Evolutionary conservation across 2,797 vertebrate species (phyloP).

Genomic region (Ciconia nigra): DNA sequence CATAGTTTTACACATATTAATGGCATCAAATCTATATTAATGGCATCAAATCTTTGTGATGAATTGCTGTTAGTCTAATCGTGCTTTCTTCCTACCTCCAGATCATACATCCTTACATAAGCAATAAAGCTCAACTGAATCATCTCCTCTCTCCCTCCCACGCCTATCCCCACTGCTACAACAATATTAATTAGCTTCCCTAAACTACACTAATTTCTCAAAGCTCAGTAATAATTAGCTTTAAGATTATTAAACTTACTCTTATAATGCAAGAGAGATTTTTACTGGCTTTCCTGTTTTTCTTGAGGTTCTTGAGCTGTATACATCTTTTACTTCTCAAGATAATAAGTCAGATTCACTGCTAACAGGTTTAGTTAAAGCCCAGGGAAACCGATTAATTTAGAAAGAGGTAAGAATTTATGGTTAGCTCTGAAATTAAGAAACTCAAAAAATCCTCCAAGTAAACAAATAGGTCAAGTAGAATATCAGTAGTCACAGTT

Average conservation of each 20-base stretch:
- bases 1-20: not conserved
- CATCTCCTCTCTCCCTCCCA: not conserved
- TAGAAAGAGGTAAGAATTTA: not conserved
- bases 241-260: not conserved
- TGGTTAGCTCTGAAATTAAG: not conserved
- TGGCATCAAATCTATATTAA: not conserved
- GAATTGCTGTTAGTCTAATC: not conserved
- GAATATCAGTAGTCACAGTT: not conserved
- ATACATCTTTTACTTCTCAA: not conserved
- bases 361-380: not conserved
- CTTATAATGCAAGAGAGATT: not conserved
- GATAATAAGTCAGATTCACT: not conserved
- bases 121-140: not conserved
- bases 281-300: slow-evolving; percentile 15
- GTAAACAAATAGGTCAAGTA: not conserved
- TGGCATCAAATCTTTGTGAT: not conserved
- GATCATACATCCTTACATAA: not conserved
- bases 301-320: not conserved
- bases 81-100: not conserved
- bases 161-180: not conserved
- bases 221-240: not conserved
- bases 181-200: not conserved
- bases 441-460: not conserved
- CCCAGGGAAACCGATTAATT: not conserved
- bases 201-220: not conserved